Percentiles rank a stretch among this genome's conserved stretches.
These are phyloP conservation scores for Spatulosminthurus flaviceps DNA, from an alignment of 2,888 invertebrate species.

Conservation along the genomic window DNA sequence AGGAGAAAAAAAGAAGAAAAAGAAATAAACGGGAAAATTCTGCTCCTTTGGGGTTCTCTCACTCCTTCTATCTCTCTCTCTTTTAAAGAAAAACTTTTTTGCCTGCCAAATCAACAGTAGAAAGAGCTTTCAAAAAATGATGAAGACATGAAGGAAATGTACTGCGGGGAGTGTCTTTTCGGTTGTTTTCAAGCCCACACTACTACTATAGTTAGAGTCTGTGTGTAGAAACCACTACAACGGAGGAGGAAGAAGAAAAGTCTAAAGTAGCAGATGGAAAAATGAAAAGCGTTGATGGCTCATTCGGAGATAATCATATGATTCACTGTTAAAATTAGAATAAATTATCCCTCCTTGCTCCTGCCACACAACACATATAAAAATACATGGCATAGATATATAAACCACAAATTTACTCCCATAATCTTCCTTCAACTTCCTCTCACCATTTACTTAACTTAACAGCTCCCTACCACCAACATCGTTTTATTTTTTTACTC, in stretches of 20 bases:
- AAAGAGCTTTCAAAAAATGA: slow-evolving; percentile 8
- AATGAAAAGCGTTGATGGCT: slow-evolving; percentile 35
- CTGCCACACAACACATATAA: neutral
- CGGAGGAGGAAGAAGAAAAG: neutral
- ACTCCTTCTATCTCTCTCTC: no score
- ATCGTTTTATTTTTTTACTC: slow-evolving; percentile 1
- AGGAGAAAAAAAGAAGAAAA: slow-evolving; percentile 11
- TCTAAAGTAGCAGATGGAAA: neutral
- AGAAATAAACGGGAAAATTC: slow-evolving; percentile 14
- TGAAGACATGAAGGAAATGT: slow-evolving; percentile 27
- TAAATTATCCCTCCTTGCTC: slow-evolving; percentile 32
- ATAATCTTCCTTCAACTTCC: slow-evolving; percentile 24
- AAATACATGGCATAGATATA: no score
- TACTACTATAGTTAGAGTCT: neutral
- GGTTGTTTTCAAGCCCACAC: neutral
- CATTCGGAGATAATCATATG: slow-evolving; percentile 35
- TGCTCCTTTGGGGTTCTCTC: slow-evolving; percentile 36
- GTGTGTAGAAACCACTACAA: neutral
- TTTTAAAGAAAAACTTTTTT: neutral
- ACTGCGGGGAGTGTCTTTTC: neutral
- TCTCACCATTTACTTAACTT: slow-evolving; percentile 29
- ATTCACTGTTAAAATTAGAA: slow-evolving; percentile 35
- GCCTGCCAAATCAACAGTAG: slow-evolving; percentile 16
- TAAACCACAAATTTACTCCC: no score
- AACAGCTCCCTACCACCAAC: slow-evolving; percentile 24